phyloP scores from a whole-genome alignment of 53 echinoderm and acorn worm genomes.

The Temnopleurus reevesii region DNA sequence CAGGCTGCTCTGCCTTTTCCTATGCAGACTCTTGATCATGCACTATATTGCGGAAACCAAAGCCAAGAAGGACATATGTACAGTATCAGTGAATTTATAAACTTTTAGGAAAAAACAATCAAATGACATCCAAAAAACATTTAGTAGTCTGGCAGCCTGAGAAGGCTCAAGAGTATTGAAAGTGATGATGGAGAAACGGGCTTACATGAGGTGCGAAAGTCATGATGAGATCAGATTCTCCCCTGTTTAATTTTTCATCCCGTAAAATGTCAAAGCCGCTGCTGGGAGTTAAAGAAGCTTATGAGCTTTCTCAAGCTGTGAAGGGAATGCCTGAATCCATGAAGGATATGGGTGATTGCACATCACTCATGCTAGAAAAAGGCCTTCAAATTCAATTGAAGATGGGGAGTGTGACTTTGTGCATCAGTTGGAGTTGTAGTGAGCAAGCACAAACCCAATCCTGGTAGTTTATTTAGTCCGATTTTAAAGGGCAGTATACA shows the following conservation, averaged over 20 bases:
- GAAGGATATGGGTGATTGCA: constrained; percentile 11
- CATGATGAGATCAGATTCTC: constrained; percentile 43
- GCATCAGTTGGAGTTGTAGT: not conserved
- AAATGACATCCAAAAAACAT: too few species aligned
- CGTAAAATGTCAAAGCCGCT: constrained; percentile 44
- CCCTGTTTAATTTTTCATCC: constrained; percentile 14
- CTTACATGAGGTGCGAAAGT: constrained; percentile 17
- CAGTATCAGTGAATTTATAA: too few species aligned
- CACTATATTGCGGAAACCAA: too few species aligned
- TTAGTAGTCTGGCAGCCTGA: too few species aligned
- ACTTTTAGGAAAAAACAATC: too few species aligned
- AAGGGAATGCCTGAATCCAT: constrained; percentile 12
- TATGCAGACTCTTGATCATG: too few species aligned
- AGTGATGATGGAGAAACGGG: not conserved
- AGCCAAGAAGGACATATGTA: too few species aligned
- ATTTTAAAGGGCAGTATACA: too few species aligned
- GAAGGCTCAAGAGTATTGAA: too few species aligned
- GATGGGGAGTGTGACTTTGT: not conserved
- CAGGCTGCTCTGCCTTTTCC: too few species aligned
- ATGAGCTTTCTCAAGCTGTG: constrained; percentile 14
- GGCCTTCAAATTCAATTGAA: not conserved
- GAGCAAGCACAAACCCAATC: too few species aligned
- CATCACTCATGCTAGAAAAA: constrained; percentile 19
- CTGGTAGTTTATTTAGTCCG: too few species aligned
- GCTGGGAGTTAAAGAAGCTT: constrained; percentile 44